Conservation (phyloP, 2,888 invertebrate species). For the Nephrotoma appendiculata region DNA sequence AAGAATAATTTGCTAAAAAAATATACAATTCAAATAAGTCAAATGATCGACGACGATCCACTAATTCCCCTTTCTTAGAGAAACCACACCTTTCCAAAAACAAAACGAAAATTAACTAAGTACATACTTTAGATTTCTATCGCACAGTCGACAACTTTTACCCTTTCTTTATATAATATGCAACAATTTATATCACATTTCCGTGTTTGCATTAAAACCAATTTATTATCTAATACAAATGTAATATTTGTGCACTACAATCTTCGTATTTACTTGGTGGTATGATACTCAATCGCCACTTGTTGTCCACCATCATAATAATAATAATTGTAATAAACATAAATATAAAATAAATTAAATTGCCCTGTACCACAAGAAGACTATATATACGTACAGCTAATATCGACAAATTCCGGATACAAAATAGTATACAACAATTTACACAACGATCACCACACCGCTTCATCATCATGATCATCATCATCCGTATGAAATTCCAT, state of each 20-base stretch:
- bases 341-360: not conserved
- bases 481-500: not conserved
- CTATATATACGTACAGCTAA: not conserved
- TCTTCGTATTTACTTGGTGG: not conserved
- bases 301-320: not conserved
- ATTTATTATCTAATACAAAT: not conserved
- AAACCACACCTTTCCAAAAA: too few relatives aligned
- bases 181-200: not conserved
- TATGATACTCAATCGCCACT: not conserved
- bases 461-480: not conserved
- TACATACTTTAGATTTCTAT: too few relatives aligned
- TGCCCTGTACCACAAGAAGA: not conserved
- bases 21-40: too few relatives aligned
- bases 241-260: not conserved
- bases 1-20: too few relatives aligned
- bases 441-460: not conserved
- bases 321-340: not conserved
- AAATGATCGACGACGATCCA: too few relatives aligned
- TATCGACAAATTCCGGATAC: not conserved
- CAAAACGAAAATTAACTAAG: too few relatives aligned
- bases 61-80: too few relatives aligned
- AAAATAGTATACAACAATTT: not conserved
- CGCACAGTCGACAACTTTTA: too few relatives aligned
- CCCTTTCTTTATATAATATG: too few relatives aligned
- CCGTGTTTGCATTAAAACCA: not conserved